These are phyloP conservation scores for Girardinichthys multiradiatus DNA, from an alignment of 2,113 vertebrate species.

Conservation along the genomic window DNA sequence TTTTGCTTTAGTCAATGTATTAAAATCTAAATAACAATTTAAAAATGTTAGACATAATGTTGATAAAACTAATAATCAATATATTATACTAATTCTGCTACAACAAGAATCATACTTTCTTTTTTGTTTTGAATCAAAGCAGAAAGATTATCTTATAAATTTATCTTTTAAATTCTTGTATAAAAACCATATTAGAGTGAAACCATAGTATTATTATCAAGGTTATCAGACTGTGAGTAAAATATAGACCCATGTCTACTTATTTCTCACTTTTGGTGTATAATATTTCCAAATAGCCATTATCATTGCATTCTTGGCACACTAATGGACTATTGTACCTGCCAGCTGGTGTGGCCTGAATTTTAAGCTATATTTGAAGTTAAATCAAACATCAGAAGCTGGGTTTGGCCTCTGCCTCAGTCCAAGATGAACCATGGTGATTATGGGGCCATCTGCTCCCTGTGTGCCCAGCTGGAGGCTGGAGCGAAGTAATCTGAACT, in stretches of 20 bases:
- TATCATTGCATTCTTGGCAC: constrained; percentile 15
- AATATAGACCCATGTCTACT: too few relatives aligned
- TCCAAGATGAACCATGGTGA: constrained; percentile 68
- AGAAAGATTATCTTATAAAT: not conserved
- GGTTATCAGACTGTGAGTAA: not conserved
- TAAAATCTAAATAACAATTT: too few relatives aligned
- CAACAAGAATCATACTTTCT: not conserved
- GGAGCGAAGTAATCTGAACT: constrained; percentile 67
- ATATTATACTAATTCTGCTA: not conserved
- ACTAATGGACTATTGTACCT: constrained; percentile 32
- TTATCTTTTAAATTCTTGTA: too few relatives aligned
- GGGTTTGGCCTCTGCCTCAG: constrained; percentile 58
- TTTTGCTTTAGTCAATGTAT: too few relatives aligned
- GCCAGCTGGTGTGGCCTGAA: constrained; percentile 47
- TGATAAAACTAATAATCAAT: not conserved
- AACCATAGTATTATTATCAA: too few relatives aligned
- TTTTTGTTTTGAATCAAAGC: not conserved
- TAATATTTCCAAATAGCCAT: constrained; percentile 7
- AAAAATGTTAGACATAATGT: not conserved
- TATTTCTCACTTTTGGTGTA: not conserved
- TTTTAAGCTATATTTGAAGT: constrained; percentile 62
- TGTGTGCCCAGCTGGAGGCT: constrained; percentile 73
- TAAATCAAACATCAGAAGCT: constrained; percentile 59
- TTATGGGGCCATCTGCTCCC: constrained; percentile 80
- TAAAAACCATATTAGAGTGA: not conserved